Base-by-base conservation (phyloP, 1,140 invertebrate genomes). In the Euwallacea similis region DNA sequence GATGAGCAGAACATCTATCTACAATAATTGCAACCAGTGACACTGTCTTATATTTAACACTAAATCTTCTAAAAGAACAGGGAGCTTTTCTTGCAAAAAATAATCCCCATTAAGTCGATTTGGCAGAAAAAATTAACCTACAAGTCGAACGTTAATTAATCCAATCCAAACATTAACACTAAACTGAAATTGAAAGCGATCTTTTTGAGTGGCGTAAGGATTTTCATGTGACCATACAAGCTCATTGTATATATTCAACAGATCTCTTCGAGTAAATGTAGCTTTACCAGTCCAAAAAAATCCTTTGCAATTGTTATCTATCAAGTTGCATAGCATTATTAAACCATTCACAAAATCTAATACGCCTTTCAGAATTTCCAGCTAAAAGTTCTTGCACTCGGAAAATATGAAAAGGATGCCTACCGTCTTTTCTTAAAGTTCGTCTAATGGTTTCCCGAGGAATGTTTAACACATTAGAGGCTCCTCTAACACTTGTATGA, bases 161-260 rank as follows among this genome's bases (percentile, higher is more conserved):
- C 53, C 64, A 21, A 47, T 66, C 50, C 50, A 66, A 55, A 56
- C 64, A 44, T 66, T 66, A 42, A 66, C 15, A 7, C 9, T 50
- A 42, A 66, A 66, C 43, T 66, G 46, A 11, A 53, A 2, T 65
- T 65, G 63, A 54, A 65, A 65, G 42, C 61, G 21, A 43, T 33
- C 21, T 4, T 43, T 1, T 63, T 8, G 41, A 6, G 44, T 44
- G n/a, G 13, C 42, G 33, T 47, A 47, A 7, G 13, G 41, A 46
- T 63, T 63, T 63, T 63, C 61, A 63, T 63, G 7, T 13, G 0
- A 6, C 61, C 61, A 63, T 16, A 44, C 9, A 15, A 7, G n/a
- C 21, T 58, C 21, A 16, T 58, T 58, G 9, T 2, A 2, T 7
- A 58, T 7, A 58, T 58, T 58, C 6, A 47, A 46, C 13, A 63